A percentile compares a stretch with the other conserved stretches of the same genome.
phyloP scores from a whole-genome alignment of 2,888 invertebrate genomes.

The Lasius fuliginosus region DNA sequence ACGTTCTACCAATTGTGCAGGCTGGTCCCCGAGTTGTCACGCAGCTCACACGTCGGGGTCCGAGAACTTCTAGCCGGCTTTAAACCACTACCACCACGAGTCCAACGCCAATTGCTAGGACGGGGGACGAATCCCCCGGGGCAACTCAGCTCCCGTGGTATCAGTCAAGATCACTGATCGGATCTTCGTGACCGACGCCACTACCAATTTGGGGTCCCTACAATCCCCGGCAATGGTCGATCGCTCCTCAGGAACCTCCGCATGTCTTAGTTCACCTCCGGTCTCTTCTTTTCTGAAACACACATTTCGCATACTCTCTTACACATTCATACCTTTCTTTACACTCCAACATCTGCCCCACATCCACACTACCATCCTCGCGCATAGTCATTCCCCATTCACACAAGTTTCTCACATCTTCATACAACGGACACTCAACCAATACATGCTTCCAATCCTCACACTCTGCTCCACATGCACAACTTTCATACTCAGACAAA shows the following conservation, averaged over 20 bases:
- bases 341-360: neutral
- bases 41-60: neutral
- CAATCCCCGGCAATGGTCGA: too few relatives aligned
- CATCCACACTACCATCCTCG: neutral
- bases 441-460: neutral
- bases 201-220: too few relatives aligned
- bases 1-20: neutral
- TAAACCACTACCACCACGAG: neutral
- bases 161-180: too few relatives aligned
- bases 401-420: neutral
- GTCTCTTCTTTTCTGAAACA: neutral
- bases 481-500: neutral
- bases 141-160: too few relatives aligned
- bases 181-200: too few relatives aligned
- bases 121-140: too few relatives aligned
- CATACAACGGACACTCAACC: neutral
- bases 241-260: too few relatives aligned
- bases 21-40: neutral
- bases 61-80: neutral
- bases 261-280: too few relatives aligned
- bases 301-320: neutral
- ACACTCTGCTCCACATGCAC: neutral
- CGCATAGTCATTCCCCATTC: neutral
- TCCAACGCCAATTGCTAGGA: too few relatives aligned
- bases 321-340: neutral